Conservation (phyloP, 2,888 invertebrate genomes). For the Reticulitermes lucifugus region DNA sequence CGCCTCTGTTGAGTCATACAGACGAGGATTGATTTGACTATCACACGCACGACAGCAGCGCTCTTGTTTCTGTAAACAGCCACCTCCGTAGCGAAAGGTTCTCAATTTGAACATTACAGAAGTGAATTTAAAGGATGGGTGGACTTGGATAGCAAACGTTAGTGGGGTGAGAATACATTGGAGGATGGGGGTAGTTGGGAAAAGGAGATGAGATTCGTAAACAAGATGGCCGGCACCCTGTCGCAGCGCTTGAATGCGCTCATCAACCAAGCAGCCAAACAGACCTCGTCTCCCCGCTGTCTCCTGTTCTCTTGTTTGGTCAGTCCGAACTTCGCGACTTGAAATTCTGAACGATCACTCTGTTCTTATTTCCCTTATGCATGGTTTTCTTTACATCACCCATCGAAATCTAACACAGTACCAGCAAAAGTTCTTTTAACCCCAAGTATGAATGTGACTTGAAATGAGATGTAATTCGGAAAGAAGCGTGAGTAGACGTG, state of each 20-base stretch:
- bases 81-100: conserved; percentile 11
- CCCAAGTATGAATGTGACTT: conserved; percentile 50
- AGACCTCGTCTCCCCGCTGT: neutral
- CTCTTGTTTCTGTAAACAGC: conserved; percentile 39
- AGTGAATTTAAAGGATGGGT: conserved; percentile 29
- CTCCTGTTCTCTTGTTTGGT: conserved; percentile 43
- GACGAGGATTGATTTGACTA: conserved; percentile 39
- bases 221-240: conserved; percentile 52
- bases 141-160: neutral
- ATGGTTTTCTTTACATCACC: conserved; percentile 32
- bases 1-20: neutral
- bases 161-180: neutral
- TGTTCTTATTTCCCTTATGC: conserved; percentile 43
- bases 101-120: conserved; percentile 36
- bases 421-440: conserved; percentile 22
- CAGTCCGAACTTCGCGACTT: conserved; percentile 48
- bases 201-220: conserved; percentile 48
- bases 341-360: conserved; percentile 45
- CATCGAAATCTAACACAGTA: conserved; percentile 12
- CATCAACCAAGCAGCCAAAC: conserved; percentile 48
- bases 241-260: conserved; percentile 52
- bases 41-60: neutral
- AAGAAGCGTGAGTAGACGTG: conserved; percentile 14
- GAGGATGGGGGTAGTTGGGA: neutral
- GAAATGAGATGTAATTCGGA: conserved; percentile 51